Evolutionary conservation across 2,113 vertebrate species (phyloP), one percentile per base, ranked within the genome.

Genomic region (Saimiri boliviensis): DNA sequence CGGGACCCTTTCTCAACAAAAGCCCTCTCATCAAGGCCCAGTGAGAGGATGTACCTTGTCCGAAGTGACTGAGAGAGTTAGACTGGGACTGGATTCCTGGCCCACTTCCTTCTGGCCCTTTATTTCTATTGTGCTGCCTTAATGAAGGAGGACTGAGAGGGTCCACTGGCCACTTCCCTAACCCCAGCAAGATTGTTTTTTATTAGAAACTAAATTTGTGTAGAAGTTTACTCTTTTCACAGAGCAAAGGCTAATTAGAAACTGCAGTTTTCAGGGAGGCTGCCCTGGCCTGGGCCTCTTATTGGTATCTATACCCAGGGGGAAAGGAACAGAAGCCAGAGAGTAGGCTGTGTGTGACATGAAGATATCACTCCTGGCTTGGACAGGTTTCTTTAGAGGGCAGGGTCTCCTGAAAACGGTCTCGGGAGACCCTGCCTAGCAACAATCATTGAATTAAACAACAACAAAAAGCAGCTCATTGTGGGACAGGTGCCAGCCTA

Each of bases 171-270:
- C 54, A 49, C 42, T 52, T 21, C 63, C 27, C 25, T 66, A 37
- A 49, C 40, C 2, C 40, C 82, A 70, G 25, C 25, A 80, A 91
- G 54, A 82, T 58, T 79, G 76, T 79, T 94, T 94, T 85, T 91
- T 77, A 90, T 84, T 91, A 90, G 81, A 60, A 63, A 63, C 58
- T 91, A 58, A 19, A 66, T 82, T 90, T 70, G 17, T 49, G 52
- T 71, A 60, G 16, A 71, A 94, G 76, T 86, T 91, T 81, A 70
- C 37, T 92, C 81, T 90, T 71, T 89, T 85, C 52, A 45, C 40
- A 90, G 81, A 81, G 45, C 49, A 82, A 70, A 81, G 58, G 80
- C 23, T 63, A 58, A 89, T 91, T 66, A 92, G 80, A 81, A 86
- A 89, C 5, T 60, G 16, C 25, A 56, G 8, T 82, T 73, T 35